phyloP scores from a whole-genome alignment of 2,113 vertebrate genomes.

The Channa maculata region DNA sequence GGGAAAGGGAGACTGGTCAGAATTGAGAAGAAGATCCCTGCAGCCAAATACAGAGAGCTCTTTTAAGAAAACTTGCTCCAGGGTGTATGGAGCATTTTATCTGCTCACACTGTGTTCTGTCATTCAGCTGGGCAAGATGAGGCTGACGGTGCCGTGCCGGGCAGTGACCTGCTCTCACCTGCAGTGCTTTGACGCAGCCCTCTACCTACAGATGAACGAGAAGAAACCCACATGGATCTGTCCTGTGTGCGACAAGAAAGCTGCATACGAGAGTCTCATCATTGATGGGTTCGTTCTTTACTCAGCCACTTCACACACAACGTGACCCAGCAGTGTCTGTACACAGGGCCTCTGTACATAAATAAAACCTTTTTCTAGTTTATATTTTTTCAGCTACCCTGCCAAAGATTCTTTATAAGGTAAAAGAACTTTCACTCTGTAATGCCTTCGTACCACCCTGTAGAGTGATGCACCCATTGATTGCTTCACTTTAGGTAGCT shows the following conservation, averaged over 20 bases:
- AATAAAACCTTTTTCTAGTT: too few species aligned
- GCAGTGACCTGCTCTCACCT: conserved; percentile 97
- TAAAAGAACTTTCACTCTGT: too few species aligned
- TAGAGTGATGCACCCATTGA: too few species aligned
- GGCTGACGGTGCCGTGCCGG: conserved; percentile 93
- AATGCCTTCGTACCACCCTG: too few species aligned
- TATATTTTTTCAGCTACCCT: too few species aligned
- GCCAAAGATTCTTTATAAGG: too few species aligned
- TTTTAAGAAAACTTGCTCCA: too few species aligned
- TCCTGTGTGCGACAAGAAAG: conserved; percentile 98
- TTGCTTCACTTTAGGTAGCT: too few species aligned
- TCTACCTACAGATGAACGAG: conserved; percentile 99
- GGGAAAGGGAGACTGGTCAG: too few species aligned
- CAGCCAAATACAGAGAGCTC: too few species aligned
- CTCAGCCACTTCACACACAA: background rate
- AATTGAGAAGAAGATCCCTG: too few species aligned
- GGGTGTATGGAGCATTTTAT: too few species aligned
- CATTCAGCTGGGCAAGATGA: conserved; percentile 96
- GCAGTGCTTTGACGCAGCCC: conserved; percentile 97
- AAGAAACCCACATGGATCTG: conserved; percentile 99
- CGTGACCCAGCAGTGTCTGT: background rate
- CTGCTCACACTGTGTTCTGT: background rate
- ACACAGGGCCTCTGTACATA: background rate
- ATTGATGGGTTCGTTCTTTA: conserved; percentile 88
- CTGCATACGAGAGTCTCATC: conserved; percentile 94